Evolutionary conservation across 1,140 invertebrate genomes (phyloP), one percentile per base, ranked within the genome.

Genomic region (Anoplophora glabripennis): DNA sequence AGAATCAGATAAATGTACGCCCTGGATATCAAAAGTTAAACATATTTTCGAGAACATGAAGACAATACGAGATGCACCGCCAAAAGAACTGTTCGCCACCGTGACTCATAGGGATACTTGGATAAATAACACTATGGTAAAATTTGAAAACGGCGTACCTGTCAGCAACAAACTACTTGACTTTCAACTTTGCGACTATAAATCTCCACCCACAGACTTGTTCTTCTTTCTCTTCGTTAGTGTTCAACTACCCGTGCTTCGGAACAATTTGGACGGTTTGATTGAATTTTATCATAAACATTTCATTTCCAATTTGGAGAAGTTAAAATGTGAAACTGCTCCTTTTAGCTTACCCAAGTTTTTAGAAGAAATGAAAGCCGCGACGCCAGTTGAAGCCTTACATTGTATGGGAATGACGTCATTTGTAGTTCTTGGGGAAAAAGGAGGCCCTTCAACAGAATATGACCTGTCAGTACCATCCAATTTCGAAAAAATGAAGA

Each of bases 61-160:
- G 12, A 17, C 4, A 9, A 49, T 18, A 14, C 11, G 14, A 3
- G 41, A n/a, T 7, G 33, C 18, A 10, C 18, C 28, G 28, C 17
- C n/a, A 10, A 48, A 41, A 0, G 75, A 80, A 48, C 74, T 75
- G 0, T 85, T 78, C 69, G 78, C 76, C 0, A 80, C 78, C 0
- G 76, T 81, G 10, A 68, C 76, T 1, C 85, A 86, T 53, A 71
- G 76, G 1, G 85, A 87, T 68, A 77, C 84, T 37, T 86, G 84
- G 85, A 71, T 78, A 4, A 86, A 84, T 65, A 87, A 87, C 59
- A 74, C 85, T 0, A 76, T 87, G 70, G 34, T 65, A 3, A 59
- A 53, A 17, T 53, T 67, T 18, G 36, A 57, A 33, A 49, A 51
- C 41, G 73, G 70, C 0, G 54, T 70, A 15, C 72, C 80, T 0